Base-by-base conservation (phyloP, 30 jellyfish, hydroid and myxozoan species). In the Aurelia sp. region DNA sequence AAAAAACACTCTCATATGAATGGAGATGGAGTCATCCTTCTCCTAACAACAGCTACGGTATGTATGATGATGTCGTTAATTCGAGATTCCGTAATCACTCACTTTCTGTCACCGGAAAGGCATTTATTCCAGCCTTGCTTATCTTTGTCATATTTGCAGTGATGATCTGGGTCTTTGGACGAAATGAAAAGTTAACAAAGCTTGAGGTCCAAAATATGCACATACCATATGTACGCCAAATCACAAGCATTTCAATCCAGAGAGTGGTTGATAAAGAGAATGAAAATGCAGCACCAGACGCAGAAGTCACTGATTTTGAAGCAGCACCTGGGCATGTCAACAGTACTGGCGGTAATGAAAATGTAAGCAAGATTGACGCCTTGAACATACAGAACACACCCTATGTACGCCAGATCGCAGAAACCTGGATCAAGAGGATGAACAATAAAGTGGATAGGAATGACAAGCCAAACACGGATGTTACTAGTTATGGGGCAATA, bases 21-120 rank as follows among this genome's bases (percentile, higher is more conserved):
- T 92, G 98, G 98, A 63, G 98, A 23, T 76, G 90, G 91, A 69
- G 82, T 69, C 84, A 85, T 53, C 98, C 98, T 8, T 41, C 66
- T 41, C 58, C 85, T 11, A 92, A 82, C 63, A 31, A 58, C 12
- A 66, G 97, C 19, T 92, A 63, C 50, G 87, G 96, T 5, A 65
- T 41, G 65, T 69, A 50, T 15, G 98, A 92, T 58, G 52, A 37
- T 30, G 73, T 58, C 51, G 92, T 92, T 13, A 92, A 92, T 59
- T 92, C 98, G 3, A 63, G 98, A 35, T 92, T 57, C 69, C 85
- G 97, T 22, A 70, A 76, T 31, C 77, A 86, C 59, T 62, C 97
- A 3, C 73, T 92, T n/a, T 90, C 91, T 6, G 53, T 86, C 40
- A 87, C 84, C 3, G 92, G 85, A 17, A 62, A 83, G 35, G 96